Percentiles rank a stretch among this genome's conserved stretches.
phyloP scores from a whole-genome alignment of 2,888 invertebrate species.

The Congeria kusceri region DNA sequence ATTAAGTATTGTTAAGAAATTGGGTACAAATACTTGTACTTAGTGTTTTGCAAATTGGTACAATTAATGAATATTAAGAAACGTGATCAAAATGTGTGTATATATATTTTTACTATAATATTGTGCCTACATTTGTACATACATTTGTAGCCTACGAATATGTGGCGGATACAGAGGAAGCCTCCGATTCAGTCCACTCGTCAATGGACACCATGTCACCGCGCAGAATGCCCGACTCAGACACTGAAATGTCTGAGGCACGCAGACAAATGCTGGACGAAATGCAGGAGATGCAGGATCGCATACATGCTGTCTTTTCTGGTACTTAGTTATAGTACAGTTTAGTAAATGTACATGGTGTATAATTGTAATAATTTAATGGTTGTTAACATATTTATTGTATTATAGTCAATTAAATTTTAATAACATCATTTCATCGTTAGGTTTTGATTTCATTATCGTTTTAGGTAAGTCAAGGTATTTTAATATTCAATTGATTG shows the following conservation, averaged over 20 bases:
- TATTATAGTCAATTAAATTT: no score
- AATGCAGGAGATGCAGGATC: constrained; percentile 73
- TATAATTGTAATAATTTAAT: constrained; percentile 9
- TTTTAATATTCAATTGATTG: no score
- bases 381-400: neutral
- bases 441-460: no score
- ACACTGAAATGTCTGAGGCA: constrained; percentile 71
- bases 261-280: constrained; percentile 77
- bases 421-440: no score
- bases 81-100: no score
- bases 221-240: constrained; percentile 74
- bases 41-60: no score
- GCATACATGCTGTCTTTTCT: constrained; percentile 63
- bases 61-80: no score
- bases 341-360: constrained; percentile 40
- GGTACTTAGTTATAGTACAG: constrained; percentile 23
- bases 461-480: no score
- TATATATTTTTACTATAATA: no score
- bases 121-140: neutral
- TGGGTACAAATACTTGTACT: no score
- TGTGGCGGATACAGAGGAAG: constrained; percentile 94
- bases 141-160: constrained; percentile 93
- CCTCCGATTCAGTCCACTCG: constrained; percentile 86
- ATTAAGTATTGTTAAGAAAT: no score
- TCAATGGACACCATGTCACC: constrained; percentile 79